phyloP scores from a whole-genome alignment of 2,797 vertebrate species.

The Chromobotia macracanthus region DNA sequence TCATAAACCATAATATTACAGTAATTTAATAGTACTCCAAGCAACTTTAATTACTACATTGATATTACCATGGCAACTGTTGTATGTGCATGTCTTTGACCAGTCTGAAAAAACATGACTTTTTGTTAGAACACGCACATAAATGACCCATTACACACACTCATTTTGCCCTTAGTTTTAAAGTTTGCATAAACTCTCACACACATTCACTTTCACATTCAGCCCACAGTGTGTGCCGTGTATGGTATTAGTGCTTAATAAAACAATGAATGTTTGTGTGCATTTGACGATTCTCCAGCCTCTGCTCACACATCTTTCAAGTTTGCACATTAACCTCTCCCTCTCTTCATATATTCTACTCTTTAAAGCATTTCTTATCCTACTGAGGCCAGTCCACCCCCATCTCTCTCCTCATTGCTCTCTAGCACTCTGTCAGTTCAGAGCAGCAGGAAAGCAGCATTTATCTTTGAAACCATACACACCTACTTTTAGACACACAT shows the following conservation, averaged over 20 bases:
- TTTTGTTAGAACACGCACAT: no score
- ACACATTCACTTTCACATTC: background rate
- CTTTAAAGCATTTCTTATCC: slow-evolving; percentile 44
- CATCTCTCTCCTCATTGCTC: slow-evolving; percentile 6
- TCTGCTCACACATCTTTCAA: background rate
- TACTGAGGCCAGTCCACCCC: slow-evolving; percentile 25
- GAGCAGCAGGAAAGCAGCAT: slow-evolving; percentile 32
- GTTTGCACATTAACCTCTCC: slow-evolving; percentile 9
- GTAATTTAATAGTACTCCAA: background rate
- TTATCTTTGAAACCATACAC: slow-evolving; percentile 40
- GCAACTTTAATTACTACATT: background rate
- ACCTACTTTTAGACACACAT: slow-evolving; percentile 20
- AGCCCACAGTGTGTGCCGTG: background rate
- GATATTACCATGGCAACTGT: background rate
- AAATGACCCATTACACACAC: slow-evolving; percentile 75
- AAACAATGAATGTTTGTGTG: slow-evolving; percentile 14
- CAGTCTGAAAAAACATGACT: background rate
- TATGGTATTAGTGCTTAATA: slow-evolving; percentile 17
- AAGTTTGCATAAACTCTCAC: slow-evolving; percentile 56
- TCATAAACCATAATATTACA: background rate
- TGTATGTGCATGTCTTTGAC: background rate
- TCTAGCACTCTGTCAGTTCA: slow-evolving; percentile 28
- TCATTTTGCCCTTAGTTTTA: slow-evolving; percentile 68
- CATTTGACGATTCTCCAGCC: background rate
- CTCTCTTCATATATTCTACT: slow-evolving; percentile 31